A percentile compares a stretch with the other conserved stretches of the same genome.
Evolutionary conservation across 2,888 invertebrate genomes (phyloP).

Genomic region (Beris chalybata): DNA sequence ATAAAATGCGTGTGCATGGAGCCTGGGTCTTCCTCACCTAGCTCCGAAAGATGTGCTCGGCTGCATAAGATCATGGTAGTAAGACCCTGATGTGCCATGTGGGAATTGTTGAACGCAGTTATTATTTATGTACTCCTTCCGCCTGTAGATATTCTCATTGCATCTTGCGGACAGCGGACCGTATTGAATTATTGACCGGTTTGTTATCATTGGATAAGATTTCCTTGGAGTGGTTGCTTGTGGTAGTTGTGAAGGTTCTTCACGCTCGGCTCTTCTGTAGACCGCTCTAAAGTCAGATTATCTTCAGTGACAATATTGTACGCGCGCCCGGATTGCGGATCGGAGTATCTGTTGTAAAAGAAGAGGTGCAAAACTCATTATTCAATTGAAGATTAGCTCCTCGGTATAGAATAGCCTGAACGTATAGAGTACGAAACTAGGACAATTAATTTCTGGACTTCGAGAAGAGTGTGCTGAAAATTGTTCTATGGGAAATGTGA

Average conservation of each 20-base stretch:
- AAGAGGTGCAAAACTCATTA: slow-evolving; percentile 28
- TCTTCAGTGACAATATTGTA: slow-evolving; percentile 22
- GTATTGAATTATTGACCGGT: slow-evolving; percentile 22
- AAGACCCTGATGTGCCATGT: slow-evolving; percentile 23
- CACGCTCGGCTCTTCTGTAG: slow-evolving; percentile 10
- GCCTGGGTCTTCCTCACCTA: too few relatives aligned
- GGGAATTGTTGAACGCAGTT: slow-evolving; percentile 35
- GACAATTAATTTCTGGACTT: slow-evolving; percentile 24
- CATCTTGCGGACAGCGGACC: background rate
- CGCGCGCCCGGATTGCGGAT: slow-evolving; percentile 10
- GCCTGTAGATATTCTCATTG: slow-evolving; percentile 15
- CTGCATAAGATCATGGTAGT: background rate
- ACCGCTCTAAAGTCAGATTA: slow-evolving; percentile 3
- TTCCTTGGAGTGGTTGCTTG: slow-evolving; percentile 2
- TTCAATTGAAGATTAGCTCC: slow-evolving; percentile 29
- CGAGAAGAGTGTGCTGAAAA: background rate
- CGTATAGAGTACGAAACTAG: slow-evolving; percentile 1
- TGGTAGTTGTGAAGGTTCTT: background rate
- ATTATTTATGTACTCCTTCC: slow-evolving; percentile 38
- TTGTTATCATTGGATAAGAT: slow-evolving; percentile 27
- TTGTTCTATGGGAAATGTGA: slow-evolving; percentile 8
- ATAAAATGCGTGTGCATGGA: slow-evolving; percentile 20
- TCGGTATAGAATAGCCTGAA: background rate
- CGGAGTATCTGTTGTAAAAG: background rate
- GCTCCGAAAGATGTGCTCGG: background rate